These are phyloP conservation scores for Galerucella pusilla DNA, from an alignment of 2,888 invertebrate species.

Conservation along the genomic window DNA sequence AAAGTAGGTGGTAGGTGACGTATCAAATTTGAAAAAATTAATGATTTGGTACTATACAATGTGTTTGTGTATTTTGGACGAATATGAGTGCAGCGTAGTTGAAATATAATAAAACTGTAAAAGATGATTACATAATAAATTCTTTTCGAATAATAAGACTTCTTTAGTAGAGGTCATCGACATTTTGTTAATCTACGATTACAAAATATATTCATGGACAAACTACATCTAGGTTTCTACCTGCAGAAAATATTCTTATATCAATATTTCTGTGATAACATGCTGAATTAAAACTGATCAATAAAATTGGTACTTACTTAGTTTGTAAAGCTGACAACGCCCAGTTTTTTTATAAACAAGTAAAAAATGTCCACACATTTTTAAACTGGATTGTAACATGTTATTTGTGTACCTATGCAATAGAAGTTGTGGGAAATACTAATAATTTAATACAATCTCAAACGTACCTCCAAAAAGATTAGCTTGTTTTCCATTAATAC, in stretches of 20 bases:
- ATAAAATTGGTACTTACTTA: constrained; percentile 1
- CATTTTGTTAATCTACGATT: neutral
- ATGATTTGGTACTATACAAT: neutral
- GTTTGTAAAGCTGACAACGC: neutral
- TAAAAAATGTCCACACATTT: too few species aligned
- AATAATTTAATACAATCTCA: neutral
- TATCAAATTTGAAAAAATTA: neutral
- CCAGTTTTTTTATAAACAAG: neutral
- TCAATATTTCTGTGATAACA: neutral
- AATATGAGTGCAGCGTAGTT: neutral
- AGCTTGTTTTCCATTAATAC: neutral
- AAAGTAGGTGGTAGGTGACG: neutral
- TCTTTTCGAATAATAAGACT: neutral
- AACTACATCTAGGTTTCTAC: neutral
- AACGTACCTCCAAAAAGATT: neutral
- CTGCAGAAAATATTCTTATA: neutral
- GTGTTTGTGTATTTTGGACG: neutral
- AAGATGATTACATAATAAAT: neutral
- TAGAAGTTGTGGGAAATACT: neutral
- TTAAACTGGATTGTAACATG: too few species aligned
- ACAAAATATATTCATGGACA: neutral
- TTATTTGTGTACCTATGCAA: neutral
- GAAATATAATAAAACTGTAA: neutral
- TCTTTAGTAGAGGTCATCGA: neutral
- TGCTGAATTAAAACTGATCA: neutral